Percentiles rank a stretch among this genome's conserved stretches.
Evolutionary conservation across 2,113 vertebrate species (phyloP).

Genomic region (Rhipidura dahli): DNA sequence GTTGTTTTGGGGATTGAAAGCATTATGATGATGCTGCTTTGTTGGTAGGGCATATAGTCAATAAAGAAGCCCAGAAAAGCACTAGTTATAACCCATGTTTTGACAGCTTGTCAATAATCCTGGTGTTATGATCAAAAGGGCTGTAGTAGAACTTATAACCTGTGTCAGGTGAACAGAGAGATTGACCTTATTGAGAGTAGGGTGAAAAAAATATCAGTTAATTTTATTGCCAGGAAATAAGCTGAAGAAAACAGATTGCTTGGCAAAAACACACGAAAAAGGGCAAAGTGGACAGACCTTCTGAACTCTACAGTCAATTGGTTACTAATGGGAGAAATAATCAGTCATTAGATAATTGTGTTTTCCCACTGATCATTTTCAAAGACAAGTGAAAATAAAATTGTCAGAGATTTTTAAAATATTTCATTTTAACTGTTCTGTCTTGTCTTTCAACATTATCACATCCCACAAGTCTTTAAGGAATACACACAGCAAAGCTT

Average conservation of each 20-base stretch:
- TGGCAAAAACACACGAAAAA: background rate
- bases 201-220: background rate
- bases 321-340: background rate
- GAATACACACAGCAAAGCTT: background rate
- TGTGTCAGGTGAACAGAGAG: background rate
- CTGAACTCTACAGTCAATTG: background rate
- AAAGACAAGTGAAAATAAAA: background rate
- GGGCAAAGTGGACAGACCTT: background rate
- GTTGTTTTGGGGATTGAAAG: slow-evolving; percentile 4
- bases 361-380: background rate
- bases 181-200: background rate
- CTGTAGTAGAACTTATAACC: background rate
- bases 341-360: background rate
- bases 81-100: slow-evolving; percentile 14
- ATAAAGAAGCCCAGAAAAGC: slow-evolving; percentile 23
- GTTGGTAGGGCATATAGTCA: slow-evolving; percentile 28
- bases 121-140: background rate
- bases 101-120: slow-evolving; percentile 40
- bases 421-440: background rate
- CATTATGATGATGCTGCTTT: slow-evolving; percentile 25
- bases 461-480: background rate
- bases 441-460: background rate
- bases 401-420: background rate
- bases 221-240: slow-evolving; percentile 5
- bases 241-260: background rate